Percentiles rank a stretch among this genome's conserved stretches.
Conservation (phyloP, 1,140 invertebrate species). For the Globodera rostochiensis region DNA sequence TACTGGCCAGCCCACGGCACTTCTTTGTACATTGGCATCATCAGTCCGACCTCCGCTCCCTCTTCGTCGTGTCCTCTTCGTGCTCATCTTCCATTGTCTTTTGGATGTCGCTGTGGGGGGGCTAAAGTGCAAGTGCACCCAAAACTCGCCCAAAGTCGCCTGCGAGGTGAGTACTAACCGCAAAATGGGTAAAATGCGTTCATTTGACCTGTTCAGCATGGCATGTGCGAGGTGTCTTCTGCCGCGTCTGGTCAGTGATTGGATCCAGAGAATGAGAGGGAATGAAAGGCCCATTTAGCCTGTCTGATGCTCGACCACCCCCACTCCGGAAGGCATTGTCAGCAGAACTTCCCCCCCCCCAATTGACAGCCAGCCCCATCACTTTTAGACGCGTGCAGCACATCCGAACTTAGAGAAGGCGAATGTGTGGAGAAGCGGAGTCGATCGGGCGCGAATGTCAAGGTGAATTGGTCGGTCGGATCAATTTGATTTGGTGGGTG, state of each 20-base stretch:
- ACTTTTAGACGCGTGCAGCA: constrained; percentile 30
- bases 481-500: neutral
- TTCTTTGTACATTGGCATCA: neutral
- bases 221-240: constrained; percentile 29
- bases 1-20: no score
- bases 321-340: constrained; percentile 33
- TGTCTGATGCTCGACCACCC: constrained; percentile 46
- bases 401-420: constrained; percentile 28
- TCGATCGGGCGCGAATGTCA: constrained; percentile 36
- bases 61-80: neutral
- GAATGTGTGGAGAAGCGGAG: constrained; percentile 46
- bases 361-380: neutral
- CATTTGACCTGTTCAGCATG: constrained; percentile 14
- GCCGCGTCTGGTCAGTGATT: constrained; percentile 4
- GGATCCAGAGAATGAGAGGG: neutral
- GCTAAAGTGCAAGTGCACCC: constrained; percentile 48
- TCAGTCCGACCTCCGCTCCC: neutral
- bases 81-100: constrained; percentile 28
- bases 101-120: constrained; percentile 19
- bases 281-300: constrained; percentile 24
- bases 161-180: constrained; percentile 30
- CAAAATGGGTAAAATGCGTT: neutral
- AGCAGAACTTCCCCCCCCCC: neutral
- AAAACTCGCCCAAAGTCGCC: constrained; percentile 34
- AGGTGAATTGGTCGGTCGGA: constrained; percentile 2